Conservation (phyloP, 1,140 invertebrate genomes). For the Penaeus vannamei region DNA sequence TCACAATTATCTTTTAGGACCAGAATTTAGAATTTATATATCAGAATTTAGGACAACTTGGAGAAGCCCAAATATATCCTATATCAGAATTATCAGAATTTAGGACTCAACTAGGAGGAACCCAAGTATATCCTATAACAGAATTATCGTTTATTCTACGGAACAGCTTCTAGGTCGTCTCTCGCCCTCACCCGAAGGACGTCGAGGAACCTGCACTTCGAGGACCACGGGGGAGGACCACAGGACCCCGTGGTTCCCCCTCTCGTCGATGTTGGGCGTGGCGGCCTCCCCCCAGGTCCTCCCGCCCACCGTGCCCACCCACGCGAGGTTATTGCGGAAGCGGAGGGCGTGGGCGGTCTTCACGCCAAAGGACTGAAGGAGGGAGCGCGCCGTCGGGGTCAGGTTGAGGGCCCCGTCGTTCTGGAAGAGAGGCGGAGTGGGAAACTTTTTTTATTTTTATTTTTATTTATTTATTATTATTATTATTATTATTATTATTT, state of each 20-base stretch:
- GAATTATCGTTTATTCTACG: no score
- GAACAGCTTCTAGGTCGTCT: not conserved
- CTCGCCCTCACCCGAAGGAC: constrained; percentile 18
- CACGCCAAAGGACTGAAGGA: constrained; percentile 26
- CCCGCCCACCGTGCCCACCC: constrained; percentile 42
- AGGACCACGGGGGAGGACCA: constrained; percentile 36
- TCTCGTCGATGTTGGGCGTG: not conserved
- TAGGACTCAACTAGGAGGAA: no score
- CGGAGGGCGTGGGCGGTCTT: not conserved
- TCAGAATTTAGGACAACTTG: no score
- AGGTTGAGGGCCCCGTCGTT: constrained; percentile 51
- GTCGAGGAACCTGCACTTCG: constrained; percentile 41
- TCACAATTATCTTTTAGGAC: no score
- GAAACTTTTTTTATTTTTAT: no score
- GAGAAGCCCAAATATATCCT: no score
- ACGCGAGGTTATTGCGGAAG: constrained; percentile 33
- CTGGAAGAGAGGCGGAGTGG: not conserved
- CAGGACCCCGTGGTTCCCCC: not conserved
- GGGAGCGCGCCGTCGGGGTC: not conserved
- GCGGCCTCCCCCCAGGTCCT: constrained; percentile 42
- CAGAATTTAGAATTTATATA: no score
- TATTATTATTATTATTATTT: no score
- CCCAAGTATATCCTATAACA: no score
- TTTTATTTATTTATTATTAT: no score
- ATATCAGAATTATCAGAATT: no score